Evolutionary conservation across 2,888 invertebrate genomes (phyloP).

Genomic region (Sinopyrophorus schimmeli): DNA sequence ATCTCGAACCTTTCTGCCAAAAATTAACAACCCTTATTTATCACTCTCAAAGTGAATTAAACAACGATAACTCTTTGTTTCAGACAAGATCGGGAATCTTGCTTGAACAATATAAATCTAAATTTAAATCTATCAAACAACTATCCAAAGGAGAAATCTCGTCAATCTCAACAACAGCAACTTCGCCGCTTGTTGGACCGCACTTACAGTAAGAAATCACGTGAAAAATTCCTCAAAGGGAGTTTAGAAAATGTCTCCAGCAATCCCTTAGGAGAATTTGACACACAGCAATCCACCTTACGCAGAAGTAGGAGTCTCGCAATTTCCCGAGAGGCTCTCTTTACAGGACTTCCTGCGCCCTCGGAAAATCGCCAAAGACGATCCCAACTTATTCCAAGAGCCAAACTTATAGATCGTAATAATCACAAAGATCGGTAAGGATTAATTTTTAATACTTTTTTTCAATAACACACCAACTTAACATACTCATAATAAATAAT

Average conservation of each 20-base stretch:
- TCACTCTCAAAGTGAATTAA: no score
- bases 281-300: constrained; percentile 50
- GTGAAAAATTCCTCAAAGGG: constrained; percentile 34
- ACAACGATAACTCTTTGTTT: constrained; percentile 36
- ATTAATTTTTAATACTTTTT: no score
- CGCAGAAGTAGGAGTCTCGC: constrained; percentile 73
- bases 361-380: constrained; percentile 66
- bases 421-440: constrained; percentile 73
- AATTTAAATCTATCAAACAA: constrained; percentile 32
- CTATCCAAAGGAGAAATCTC: constrained; percentile 35
- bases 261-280: constrained; percentile 43
- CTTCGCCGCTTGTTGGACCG: constrained; percentile 15
- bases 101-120: constrained; percentile 50
- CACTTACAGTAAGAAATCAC: constrained; percentile 28
- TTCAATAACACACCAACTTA: no score
- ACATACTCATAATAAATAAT: no score
- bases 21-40: no score
- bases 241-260: constrained; percentile 53
- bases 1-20: no score
- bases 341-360: constrained; percentile 69
- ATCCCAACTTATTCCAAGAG: constrained; percentile 79
- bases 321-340: constrained; percentile 76
- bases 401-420: constrained; percentile 76
- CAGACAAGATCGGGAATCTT: constrained; percentile 49
- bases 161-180: constrained; percentile 7